phyloP scores from a whole-genome alignment of 2,888 invertebrate species.

The Lochmaea capreae region DNA sequence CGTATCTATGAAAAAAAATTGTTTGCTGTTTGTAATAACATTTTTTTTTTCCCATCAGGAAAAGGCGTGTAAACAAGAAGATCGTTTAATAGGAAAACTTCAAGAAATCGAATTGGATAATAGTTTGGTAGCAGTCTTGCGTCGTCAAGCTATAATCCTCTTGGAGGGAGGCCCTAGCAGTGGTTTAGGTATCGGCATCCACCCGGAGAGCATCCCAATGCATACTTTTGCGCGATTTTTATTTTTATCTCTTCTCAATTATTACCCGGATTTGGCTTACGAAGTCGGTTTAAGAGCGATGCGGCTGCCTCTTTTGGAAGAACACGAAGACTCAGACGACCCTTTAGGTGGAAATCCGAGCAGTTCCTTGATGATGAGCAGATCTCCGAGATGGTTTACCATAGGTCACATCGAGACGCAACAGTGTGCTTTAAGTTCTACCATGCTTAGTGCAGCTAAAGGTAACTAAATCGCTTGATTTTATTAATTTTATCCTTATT shows the following conservation, averaged over 20 bases:
- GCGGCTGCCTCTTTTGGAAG: constrained; percentile 82
- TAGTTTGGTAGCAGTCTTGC: constrained; percentile 75
- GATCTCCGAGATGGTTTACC: constrained; percentile 82
- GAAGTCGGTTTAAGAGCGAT: constrained; percentile 83
- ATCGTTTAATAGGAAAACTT: constrained; percentile 79
- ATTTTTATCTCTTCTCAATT: constrained; percentile 80
- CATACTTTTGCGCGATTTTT: constrained; percentile 86
- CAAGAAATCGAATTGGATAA: constrained; percentile 83
- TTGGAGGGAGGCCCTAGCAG: constrained; percentile 83
- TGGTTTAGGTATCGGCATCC: constrained; percentile 79
- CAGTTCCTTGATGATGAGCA: constrained; percentile 69
- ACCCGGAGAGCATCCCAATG: constrained; percentile 85
- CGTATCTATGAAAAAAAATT: constrained; percentile 23
- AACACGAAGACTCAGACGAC: constrained; percentile 75
- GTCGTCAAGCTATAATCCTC: constrained; percentile 76
- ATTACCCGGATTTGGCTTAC: constrained; percentile 83
- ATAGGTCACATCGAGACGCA: constrained; percentile 84
- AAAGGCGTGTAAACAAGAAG: constrained; percentile 80
- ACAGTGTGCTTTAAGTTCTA: constrained; percentile 82
- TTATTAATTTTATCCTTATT: background rate
- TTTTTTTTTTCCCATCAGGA: constrained; percentile 64
- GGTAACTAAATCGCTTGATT: constrained; percentile 59
- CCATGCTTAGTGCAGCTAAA: constrained; percentile 79
- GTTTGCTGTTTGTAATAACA: constrained; percentile 9
- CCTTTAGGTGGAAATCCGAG: constrained; percentile 65